Evolutionary conservation across 2,797 vertebrate species (phyloP).

Genomic region (Acanthurus tractus): DNA sequence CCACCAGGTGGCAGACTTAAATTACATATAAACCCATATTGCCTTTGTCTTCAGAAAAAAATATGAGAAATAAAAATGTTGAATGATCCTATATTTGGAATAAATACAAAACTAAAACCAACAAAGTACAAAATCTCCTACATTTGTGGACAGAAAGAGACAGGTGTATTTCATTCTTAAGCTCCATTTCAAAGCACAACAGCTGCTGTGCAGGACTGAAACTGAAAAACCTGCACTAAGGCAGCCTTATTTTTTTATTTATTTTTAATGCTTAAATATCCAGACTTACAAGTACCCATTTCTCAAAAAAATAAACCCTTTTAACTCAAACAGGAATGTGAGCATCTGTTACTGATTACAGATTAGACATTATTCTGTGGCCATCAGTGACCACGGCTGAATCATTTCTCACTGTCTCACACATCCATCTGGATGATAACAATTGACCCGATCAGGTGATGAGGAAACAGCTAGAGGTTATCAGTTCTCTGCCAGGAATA

Average conservation of each 20-base stretch:
- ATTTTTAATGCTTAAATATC: background rate
- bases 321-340: background rate
- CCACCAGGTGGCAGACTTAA: slow-evolving; percentile 54
- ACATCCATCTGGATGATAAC: slow-evolving; percentile 3
- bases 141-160: background rate
- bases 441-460: slow-evolving; percentile 26
- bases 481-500: slow-evolving; percentile 17
- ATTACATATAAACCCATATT: background rate
- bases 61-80: background rate
- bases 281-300: background rate
- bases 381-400: background rate
- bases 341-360: background rate
- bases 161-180: background rate
- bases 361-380: background rate
- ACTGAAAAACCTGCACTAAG: background rate
- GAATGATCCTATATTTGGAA: background rate
- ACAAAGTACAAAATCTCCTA: background rate
- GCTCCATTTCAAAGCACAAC: background rate
- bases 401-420: background rate
- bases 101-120: background rate
- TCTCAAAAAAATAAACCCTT: background rate
- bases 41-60: background rate
- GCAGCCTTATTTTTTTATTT: background rate
- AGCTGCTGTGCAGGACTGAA: slow-evolving; percentile 4
- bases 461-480: background rate